Evolutionary conservation across 2,797 vertebrate genomes (phyloP), one percentile per base, ranked within the genome.

Genomic region (Gephyroberyx darwinii): DNA sequence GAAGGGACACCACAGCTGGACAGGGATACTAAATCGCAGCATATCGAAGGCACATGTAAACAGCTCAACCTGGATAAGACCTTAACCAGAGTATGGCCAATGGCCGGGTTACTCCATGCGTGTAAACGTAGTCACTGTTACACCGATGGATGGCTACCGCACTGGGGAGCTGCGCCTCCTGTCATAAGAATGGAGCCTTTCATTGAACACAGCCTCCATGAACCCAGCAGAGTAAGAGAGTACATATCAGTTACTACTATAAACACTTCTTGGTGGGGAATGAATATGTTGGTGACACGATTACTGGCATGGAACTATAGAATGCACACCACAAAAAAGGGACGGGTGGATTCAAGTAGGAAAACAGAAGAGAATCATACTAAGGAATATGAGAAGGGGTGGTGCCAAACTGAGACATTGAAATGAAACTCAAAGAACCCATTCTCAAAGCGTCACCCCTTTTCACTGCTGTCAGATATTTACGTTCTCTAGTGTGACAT

Each of bases 51-150:
- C 73, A 69, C 67, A 65, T 39, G 74, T 41, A 35, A 85, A 74
- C 73, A 86, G 71, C 69, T 83, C 85, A 71, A 78, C 82, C 81
- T 48, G 12, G 73, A 5, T 52, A 6, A 78, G 80, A 87, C 78
- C 81, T 81, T 69, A 69, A 62, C 26, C 26, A 26, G 26, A 26
- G 26, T 26, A 78, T 79, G 67, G 45, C 67, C 64, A 59, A 30
- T 45, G 64, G 71, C 69, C 73, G 74, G 35, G 55, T 41, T 41
- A 41, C 39, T 41, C 4, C 9, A 10, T 35, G 33, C 39, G 13
- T 41, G 39, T 80, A 39, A 75, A 72, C 59, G 66, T 65, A 76
- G 17, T n/a, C 22, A 22, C 41, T 70, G 67, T 70, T 55, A 59
- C 39, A 56, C 41, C 80, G 67, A 81, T 68, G 76, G 65, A 63